Base-by-base conservation (phyloP, 2,113 vertebrate genomes). In the Tapirus terrestris region DNA sequence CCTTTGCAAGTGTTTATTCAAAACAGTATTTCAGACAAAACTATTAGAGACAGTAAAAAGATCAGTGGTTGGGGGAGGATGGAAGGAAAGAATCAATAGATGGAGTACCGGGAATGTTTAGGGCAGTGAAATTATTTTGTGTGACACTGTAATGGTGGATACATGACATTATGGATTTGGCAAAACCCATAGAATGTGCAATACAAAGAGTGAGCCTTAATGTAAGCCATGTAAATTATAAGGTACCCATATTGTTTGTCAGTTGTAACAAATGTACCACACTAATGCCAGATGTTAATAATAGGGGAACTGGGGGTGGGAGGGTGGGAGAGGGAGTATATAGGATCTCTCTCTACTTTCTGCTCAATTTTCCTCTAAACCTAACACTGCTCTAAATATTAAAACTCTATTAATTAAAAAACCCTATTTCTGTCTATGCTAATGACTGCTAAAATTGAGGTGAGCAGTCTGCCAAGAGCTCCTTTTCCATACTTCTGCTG, bases 341-440 rank as follows among this genome's bases (percentile, higher is more conserved):
- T 17, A 96, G 53, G 14, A 79, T 68, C 21, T 58, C 51, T 93
- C 21, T 68, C n/a, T 89, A 68, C 13, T 53, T 93, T 72, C 3
- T 94, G 39, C 20, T 94, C 61, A 58, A n/a, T 83, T 98, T 96
- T 83, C 5, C 48, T 96, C 17, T 87, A 94, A 87, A 91, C 27
- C 6, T 27, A 67, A 86, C 72, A 81, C 33, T 95, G 23, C 29
- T 85, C 53, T 94, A 91, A 95, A 96, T 53, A 91, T 75, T 89
- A 63, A 96, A 81, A 75, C 63, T 77, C 17, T 56, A 95, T 43
- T 60, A 18, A 85, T 72, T 94, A 65, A 83, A 77, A 45, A 76
- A 89, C 1, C 20, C 43, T 11, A 86, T 91, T 95, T 70, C 13
- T 73, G 7, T 79, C 67, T 82, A 89, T 77, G 31, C 36, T 83